Base-by-base conservation (phyloP, 1,140 invertebrate species). In the Agrypnia vestita region DNA sequence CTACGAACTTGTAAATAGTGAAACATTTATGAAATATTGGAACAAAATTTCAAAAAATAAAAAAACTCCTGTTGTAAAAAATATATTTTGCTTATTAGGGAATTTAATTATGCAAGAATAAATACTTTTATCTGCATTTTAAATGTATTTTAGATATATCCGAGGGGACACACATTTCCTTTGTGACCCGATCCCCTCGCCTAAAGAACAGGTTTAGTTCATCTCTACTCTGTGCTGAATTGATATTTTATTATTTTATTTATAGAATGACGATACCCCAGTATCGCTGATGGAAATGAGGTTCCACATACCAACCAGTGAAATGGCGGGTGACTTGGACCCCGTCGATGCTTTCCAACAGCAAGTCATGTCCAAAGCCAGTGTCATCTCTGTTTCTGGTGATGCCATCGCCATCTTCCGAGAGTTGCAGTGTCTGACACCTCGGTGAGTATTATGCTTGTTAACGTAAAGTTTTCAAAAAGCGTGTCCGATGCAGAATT, bases 381-480 rank as follows among this genome's bases (percentile, higher is more conserved):
- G 96, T 80, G 97, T 99, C 80, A 98, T 99, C 82, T 97, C 96
- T 83, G 97, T 98, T 0, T 97, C 97, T 69, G 99, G 98, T 35
- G 98, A 99, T 91, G 97, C 98, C 7, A 97, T 99, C 87, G 97
- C 97, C 73, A 98, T 97, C 81, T 99, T 99, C 88, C 92, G 95
- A 80, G 97, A 99, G 90, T 94, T 99, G 79, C 97, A 99, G 84
- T 99, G 98, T 89, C 94, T 99, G 56, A 99, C 99, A 61, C 99
- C 99, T 79, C 95, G 98, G 95, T 97, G 90, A 80, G 84, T 82
- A 46, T 56, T 17, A 74, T 47, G 15, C 53, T 56, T 56, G 6
- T 4, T 51, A n/a, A n/a, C n/a, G n/a, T n/a, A 12, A 0, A 8
- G 0, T 13, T 56, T 19, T 56, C 0, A 19, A 15, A 17, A 56